These are phyloP conservation scores for Ephydatia muelleri DNA, from an alignment of 37 sponge, comb jelly and placozoan species.

Conservation along the genomic window DNA sequence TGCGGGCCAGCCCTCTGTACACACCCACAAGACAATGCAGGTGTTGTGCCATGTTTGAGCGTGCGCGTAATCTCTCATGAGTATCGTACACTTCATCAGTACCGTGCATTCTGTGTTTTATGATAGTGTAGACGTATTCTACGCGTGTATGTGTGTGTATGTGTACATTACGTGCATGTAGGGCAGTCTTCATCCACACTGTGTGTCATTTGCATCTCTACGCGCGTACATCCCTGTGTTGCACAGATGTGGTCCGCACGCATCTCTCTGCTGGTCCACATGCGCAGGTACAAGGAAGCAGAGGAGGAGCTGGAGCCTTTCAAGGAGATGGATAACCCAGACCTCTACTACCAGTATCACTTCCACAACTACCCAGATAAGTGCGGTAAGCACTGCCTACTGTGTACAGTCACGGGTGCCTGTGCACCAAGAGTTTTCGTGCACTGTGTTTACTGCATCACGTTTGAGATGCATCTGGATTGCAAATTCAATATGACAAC, in stretches of 20 bases:
- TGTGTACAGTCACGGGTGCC: neutral
- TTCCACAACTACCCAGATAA: conserved; percentile 67
- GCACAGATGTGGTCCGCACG: conserved; percentile 86
- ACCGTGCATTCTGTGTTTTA: too few relatives aligned
- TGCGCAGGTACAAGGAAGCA: conserved; percentile 60
- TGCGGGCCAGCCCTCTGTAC: conserved; percentile 60
- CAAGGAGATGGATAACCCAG: conserved; percentile 78
- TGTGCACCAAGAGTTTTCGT: too few relatives aligned
- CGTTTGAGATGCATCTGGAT: too few relatives aligned
- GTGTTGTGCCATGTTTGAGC: too few relatives aligned
- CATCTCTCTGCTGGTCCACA: conserved; percentile 57
- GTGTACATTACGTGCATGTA: too few relatives aligned
- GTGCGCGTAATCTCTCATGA: too few relatives aligned
- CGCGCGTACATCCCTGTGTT: neutral
- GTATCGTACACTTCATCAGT: too few relatives aligned
- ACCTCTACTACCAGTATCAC: conserved; percentile 87
- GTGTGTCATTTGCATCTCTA: too few relatives aligned
- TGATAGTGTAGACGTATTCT: too few relatives aligned
- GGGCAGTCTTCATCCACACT: too few relatives aligned
- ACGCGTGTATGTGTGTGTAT: neutral
- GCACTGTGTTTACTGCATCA: too few relatives aligned
- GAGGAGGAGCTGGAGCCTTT: conserved; percentile 80
- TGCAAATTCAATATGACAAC: too few relatives aligned
- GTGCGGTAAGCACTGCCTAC: conserved; percentile 43
- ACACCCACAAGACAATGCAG: conserved; percentile 83